Conservation (phyloP, 2,113 vertebrate genomes). For the Sinocyclocheilus anophthalmus region DNA sequence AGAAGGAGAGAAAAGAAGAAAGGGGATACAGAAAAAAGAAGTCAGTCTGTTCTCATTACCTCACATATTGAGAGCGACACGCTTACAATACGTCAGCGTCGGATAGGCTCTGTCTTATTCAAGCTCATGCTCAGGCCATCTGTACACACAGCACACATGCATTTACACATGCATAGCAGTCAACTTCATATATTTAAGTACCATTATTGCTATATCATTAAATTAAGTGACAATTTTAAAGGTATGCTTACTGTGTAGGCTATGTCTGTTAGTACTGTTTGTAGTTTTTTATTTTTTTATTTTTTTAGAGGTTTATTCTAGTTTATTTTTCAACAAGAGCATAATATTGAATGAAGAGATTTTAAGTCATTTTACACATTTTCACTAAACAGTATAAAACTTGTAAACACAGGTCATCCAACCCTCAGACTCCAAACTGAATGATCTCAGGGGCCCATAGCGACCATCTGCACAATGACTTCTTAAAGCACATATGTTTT, state of each 20-base stretch:
- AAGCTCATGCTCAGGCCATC: slow-evolving; percentile 74
- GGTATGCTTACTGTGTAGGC: neutral
- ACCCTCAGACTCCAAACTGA: slow-evolving; percentile 22
- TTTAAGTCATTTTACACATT: neutral
- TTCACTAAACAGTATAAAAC: neutral
- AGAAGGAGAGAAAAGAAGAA: slow-evolving; percentile 36
- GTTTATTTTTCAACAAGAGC: neutral
- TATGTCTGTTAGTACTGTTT: neutral
- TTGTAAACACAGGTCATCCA: slow-evolving; percentile 13
- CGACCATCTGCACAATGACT: slow-evolving; percentile 36
- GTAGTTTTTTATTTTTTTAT: no score
- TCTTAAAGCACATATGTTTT: neutral
- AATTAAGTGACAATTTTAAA: neutral
- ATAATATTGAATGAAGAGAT: neutral
- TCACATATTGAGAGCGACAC: slow-evolving; percentile 76
- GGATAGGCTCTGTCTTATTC: slow-evolving; percentile 57
- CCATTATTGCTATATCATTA: neutral
- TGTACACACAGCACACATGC: slow-evolving; percentile 65
- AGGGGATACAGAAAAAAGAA: slow-evolving; percentile 62
- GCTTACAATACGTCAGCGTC: slow-evolving; percentile 73
- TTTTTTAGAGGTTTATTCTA: neutral
- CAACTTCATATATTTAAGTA: neutral
- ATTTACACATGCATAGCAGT: slow-evolving; percentile 44
- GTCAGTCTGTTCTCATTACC: slow-evolving; percentile 84
- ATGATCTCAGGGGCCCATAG: slow-evolving; percentile 24